These are phyloP conservation scores for Lepus europaeus DNA, from an alignment of 2,113 vertebrate genomes.

Conservation along the genomic window DNA sequence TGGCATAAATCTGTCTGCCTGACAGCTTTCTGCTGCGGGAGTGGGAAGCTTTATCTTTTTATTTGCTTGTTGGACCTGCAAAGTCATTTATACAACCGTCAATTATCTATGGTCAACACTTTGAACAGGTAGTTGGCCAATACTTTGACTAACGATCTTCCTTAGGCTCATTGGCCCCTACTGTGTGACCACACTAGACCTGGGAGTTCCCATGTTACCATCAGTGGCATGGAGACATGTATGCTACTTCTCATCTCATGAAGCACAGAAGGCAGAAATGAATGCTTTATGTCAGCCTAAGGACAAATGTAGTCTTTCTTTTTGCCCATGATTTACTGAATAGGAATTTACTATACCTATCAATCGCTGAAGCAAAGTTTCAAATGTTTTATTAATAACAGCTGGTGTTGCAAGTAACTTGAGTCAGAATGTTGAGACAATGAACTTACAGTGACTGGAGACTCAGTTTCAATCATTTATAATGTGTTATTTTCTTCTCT, in stretches of 20 bases:
- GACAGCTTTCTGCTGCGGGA: background rate
- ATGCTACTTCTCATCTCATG: background rate
- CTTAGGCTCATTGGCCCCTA: background rate
- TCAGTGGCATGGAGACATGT: constrained; percentile 8
- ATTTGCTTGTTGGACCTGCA: background rate
- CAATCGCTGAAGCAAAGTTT: background rate
- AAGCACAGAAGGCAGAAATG: constrained; percentile 18
- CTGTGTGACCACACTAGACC: background rate
- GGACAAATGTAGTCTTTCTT: background rate
- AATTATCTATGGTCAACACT: background rate
- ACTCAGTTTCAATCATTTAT: background rate
- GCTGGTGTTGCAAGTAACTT: background rate
- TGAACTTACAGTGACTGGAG: background rate
- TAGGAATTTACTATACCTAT: background rate
- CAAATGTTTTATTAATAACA: background rate
- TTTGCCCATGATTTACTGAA: background rate
- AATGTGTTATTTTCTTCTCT: background rate
- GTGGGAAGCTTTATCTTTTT: background rate
- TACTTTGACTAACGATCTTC: constrained; percentile 28
- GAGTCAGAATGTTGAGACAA: background rate
- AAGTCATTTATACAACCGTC: constrained; percentile 36
- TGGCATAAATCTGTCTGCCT: background rate
- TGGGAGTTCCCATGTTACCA: background rate
- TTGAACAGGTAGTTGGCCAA: background rate
- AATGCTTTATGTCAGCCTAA: constrained; percentile 36